Conservation (phyloP, 2,797 vertebrate species). For the Atherinosoma microstoma region DNA sequence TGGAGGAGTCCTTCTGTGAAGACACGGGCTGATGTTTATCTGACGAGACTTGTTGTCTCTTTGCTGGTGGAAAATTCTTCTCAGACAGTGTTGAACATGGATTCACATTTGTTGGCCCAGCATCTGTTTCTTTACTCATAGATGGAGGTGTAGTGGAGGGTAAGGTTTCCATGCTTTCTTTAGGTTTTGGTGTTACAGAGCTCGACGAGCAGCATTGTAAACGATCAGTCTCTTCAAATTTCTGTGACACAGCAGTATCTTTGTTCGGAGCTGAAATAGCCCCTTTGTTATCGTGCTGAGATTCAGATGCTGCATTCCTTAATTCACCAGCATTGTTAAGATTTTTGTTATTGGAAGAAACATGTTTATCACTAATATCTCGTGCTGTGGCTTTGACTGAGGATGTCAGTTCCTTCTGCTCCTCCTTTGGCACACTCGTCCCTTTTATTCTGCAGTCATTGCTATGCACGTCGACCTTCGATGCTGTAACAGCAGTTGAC, state of each 20-base stretch:
- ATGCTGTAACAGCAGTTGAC: constrained; percentile 48
- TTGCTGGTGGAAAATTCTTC: constrained; percentile 47
- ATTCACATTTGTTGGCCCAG: constrained; percentile 25
- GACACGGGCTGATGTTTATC: constrained; percentile 56
- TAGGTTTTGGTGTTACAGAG: constrained; percentile 34
- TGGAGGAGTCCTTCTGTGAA: constrained; percentile 45
- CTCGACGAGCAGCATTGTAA: constrained; percentile 41
- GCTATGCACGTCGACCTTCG: constrained; percentile 54
- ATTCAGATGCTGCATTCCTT: constrained; percentile 36
- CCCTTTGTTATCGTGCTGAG: constrained; percentile 39
- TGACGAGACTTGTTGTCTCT: constrained; percentile 44
- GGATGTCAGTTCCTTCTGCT: constrained; percentile 32
- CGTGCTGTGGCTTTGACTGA: constrained; percentile 28
- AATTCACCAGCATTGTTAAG: constrained; percentile 44
- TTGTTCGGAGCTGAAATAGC: constrained; percentile 35
- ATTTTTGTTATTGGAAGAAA: constrained; percentile 55
- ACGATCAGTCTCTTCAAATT: constrained; percentile 55
- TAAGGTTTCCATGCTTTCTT: constrained; percentile 37
- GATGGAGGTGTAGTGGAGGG: constrained; percentile 23
- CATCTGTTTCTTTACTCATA: constrained; percentile 33
- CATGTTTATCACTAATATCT: constrained; percentile 44
- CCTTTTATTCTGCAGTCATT: constrained; percentile 64
- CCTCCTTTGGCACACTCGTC: constrained; percentile 42
- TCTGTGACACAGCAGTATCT: constrained; percentile 40
- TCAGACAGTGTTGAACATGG: constrained; percentile 28